phyloP scores from a whole-genome alignment of 1,140 invertebrate species.

The Dolichoris vasculosae region DNA sequence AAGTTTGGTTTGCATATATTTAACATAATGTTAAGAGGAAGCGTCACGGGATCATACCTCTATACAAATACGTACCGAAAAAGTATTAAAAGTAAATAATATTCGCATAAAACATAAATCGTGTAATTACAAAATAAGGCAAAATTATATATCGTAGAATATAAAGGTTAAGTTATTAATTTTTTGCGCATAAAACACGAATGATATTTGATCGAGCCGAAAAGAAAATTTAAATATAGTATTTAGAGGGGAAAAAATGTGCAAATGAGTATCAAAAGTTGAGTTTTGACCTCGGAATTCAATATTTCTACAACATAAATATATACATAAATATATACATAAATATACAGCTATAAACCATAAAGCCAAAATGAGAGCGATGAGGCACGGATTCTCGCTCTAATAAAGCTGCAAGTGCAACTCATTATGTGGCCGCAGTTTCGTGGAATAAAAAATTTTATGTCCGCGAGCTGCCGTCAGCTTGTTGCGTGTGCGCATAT shows the following conservation, averaged over 20 bases:
- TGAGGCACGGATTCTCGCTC: slow-evolving; percentile 19
- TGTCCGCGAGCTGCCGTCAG: slow-evolving; percentile 27
- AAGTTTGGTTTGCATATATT: too few species aligned
- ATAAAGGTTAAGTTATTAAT: too few species aligned
- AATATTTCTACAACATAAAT: slow-evolving; percentile 11
- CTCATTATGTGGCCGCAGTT: slow-evolving; percentile 40
- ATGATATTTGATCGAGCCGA: too few species aligned
- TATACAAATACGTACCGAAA: too few species aligned
- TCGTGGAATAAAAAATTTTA: slow-evolving; percentile 44
- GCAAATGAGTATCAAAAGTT: too few species aligned
- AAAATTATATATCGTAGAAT: background rate
- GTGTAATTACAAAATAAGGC: background rate
- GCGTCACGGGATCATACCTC: too few species aligned
- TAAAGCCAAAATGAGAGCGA: background rate
- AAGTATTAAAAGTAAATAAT: too few species aligned
- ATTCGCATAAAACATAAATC: too few species aligned
- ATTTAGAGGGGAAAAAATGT: too few species aligned
- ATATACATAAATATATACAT: background rate
- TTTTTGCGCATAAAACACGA: too few species aligned
- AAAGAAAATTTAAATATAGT: too few species aligned
- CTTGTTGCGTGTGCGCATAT: slow-evolving; percentile 32
- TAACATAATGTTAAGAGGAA: too few species aligned
- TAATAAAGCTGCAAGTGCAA: slow-evolving; percentile 48
- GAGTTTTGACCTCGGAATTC: background rate
- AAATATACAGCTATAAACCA: background rate